phyloP scores from a whole-genome alignment of 2,113 vertebrate genomes.

The Lophochroa leadbeateri region DNA sequence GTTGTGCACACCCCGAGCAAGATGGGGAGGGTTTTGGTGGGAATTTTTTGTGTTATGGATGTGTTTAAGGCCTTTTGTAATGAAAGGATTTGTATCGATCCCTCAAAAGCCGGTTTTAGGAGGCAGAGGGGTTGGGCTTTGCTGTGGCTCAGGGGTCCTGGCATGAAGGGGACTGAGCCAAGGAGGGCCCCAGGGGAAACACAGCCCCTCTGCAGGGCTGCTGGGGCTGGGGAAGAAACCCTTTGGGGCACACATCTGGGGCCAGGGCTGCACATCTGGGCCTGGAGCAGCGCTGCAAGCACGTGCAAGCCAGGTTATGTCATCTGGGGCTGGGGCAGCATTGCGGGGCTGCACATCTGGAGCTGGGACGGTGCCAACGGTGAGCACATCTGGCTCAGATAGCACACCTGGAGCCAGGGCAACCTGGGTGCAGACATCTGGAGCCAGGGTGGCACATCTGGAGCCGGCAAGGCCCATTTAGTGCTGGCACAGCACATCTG shows the following conservation, averaged over 20 bases:
- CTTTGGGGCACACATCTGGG: not conserved
- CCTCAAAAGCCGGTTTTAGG: rapidly evolving
- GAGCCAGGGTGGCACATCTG: too few relatives aligned
- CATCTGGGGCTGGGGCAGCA: not conserved
- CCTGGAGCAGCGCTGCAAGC: not conserved
- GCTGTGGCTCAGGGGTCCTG: rapidly evolving
- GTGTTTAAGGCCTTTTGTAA: not conserved
- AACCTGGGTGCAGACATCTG: too few relatives aligned
- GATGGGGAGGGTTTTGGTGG: rapidly evolving
- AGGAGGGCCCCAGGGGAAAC: not conserved
- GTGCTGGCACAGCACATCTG: not conserved
- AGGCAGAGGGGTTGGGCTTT: not conserved
- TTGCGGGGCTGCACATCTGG: not conserved
- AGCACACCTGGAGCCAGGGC: not conserved
- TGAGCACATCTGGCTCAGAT: not conserved
- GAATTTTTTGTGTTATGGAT: not conserved
- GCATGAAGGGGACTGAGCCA: not conserved
- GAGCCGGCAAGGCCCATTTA: too few relatives aligned
- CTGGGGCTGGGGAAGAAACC: not conserved
- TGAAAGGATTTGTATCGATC: too few relatives aligned
- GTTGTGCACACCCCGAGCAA: rapidly evolving
- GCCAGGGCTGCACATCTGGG: not conserved
- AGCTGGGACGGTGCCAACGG: not conserved
- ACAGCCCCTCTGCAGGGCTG: not conserved
- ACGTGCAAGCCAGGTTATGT: not conserved